Percentiles rank a stretch among this genome's conserved stretches.
These are phyloP conservation scores for Aphelenchoides avenae DNA, from an alignment of 1,140 invertebrate species.

Conservation along the genomic window DNA sequence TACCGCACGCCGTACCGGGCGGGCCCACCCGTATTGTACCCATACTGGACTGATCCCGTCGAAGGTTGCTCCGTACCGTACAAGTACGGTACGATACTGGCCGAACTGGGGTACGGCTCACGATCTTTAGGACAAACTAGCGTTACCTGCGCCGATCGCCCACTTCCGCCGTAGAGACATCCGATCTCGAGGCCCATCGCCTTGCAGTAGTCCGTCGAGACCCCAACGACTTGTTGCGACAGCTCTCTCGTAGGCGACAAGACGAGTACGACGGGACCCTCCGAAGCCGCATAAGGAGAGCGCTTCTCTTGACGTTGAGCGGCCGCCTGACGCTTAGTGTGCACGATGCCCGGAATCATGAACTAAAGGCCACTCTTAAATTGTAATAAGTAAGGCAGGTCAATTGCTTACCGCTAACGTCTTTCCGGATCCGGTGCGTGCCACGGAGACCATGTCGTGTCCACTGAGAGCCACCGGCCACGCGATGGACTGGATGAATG, in stretches of 20 bases:
- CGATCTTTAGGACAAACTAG: no score
- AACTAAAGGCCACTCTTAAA: constrained; percentile 61
- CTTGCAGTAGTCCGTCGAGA: constrained; percentile 80
- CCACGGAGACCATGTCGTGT: constrained; percentile 75
- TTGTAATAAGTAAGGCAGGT: background rate
- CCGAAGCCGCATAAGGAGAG: constrained; percentile 16
- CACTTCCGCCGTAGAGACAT: constrained; percentile 90
- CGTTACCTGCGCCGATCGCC: no score
- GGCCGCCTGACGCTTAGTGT: constrained; percentile 83
- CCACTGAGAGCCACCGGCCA: constrained; percentile 64
- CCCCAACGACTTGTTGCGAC: constrained; percentile 90
- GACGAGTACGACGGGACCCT: constrained; percentile 65
- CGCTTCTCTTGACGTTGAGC: constrained; percentile 65
- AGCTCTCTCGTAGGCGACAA: constrained; percentile 87
- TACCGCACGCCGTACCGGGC: no score
- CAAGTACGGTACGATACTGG: no score
- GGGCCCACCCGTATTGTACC: no score
- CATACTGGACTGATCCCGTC: no score
- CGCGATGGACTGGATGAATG: constrained; percentile 58
- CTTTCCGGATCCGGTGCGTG: constrained; percentile 68
- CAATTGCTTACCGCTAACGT: constrained; percentile 54
- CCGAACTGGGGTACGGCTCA: constrained; percentile 86
- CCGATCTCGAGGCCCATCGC: constrained; percentile 78
- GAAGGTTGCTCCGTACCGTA: no score
- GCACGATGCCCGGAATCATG: constrained; percentile 73